Percentiles rank a stretch among this genome's conserved stretches.
These are phyloP conservation scores for Callipepla squamata DNA, from an alignment of 2,113 vertebrate genomes.

Conservation along the genomic window DNA sequence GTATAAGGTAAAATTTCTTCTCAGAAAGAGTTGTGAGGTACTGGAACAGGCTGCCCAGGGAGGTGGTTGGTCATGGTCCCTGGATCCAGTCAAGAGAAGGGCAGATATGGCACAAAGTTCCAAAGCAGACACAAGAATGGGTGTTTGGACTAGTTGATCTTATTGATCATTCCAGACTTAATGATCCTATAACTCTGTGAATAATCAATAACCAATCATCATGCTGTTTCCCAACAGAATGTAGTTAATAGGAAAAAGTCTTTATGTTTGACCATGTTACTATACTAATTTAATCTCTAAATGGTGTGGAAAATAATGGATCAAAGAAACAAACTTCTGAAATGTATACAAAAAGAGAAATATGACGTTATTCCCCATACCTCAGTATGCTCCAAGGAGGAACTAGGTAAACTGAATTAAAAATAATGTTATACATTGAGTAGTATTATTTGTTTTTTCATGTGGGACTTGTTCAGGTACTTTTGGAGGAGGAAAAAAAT, in stretches of 20 bases:
- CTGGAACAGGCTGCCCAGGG: no score
- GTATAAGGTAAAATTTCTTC: no score
- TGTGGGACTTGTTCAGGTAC: neutral
- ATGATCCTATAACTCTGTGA: no score
- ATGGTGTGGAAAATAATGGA: neutral
- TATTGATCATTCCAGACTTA: no score
- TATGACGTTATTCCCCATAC: neutral
- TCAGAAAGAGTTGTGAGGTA: no score
- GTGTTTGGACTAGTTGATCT: no score
- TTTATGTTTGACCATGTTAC: neutral
- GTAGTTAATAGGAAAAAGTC: neutral
- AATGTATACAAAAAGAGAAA: neutral
- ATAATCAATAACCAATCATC: neutral
- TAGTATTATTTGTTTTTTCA: neutral
- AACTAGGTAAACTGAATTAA: neutral
- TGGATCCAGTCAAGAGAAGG: no score
- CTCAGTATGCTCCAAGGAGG: accelerated
- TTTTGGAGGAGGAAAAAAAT: neutral
- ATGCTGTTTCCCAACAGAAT: neutral
- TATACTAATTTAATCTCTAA: neutral
- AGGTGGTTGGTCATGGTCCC: no score
- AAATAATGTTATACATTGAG: neutral
- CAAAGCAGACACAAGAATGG: no score
- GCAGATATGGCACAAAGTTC: no score
- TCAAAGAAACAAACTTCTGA: neutral